Evolutionary conservation across 2,113 vertebrate genomes (phyloP), one percentile per base, ranked within the genome.

Genomic region (Rhadina sibilatrix): DNA sequence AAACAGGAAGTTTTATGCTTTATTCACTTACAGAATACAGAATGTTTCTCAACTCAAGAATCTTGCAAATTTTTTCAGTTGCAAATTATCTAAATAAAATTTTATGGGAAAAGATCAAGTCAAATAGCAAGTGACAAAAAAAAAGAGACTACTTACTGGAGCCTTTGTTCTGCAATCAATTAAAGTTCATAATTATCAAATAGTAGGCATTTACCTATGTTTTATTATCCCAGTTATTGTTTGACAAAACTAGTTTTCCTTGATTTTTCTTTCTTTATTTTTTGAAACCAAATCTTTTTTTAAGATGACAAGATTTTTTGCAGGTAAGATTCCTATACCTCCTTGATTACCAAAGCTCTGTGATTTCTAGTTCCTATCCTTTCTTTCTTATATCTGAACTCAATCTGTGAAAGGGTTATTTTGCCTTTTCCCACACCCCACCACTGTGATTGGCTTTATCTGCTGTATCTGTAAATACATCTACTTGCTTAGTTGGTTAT

Each of bases 81-180:
- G 94, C 31, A 86, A 24, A 85, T 81, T 95, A 50, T 89, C 46
- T 95, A 81, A 94, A 53, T 83, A 81, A 89, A 91, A 94, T 95
- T 87, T 47, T 77, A 94, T 87, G 91, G 77, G 79, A 88, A 79
- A 81, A 40, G 47, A 70, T 72, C n/a, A 86, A 75, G 89, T 83
- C 54, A 89, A 93, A 93, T 76, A 77, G n/a, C 75, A 87, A 75
- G 25, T 74, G 30, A 74, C 13, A 89, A 87, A 96, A 96, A 63
- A 24, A 75, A 90, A 38, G 64, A 90, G 79, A 52, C 49, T 75
- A 80, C 12, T 54, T 20, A 82, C 24, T 56, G 68, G 35, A 83
- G 31, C 11, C 13, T 94, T 87, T 96, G 24, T 85, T 92, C 11
- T 52, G 47, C 46, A 96, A 83, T 87, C 56, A 91, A 13, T 94